A percentile compares a stretch with the other conserved stretches of the same genome.
Conservation (phyloP, 2,113 vertebrate species). For the Phylloscopus trochiloides region DNA sequence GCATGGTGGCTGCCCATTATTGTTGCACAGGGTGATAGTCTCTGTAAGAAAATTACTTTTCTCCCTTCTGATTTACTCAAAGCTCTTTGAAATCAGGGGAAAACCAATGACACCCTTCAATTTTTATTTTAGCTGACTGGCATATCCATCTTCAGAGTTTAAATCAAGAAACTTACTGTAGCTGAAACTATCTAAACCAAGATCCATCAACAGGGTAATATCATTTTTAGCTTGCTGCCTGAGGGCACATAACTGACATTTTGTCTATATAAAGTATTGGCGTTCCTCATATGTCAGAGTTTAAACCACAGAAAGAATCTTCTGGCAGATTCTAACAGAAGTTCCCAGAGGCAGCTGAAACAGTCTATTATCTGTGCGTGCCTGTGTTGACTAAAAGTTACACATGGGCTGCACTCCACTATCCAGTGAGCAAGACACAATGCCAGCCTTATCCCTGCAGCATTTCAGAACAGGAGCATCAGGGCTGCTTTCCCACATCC, state of each 20-base stretch:
- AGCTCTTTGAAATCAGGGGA: not conserved
- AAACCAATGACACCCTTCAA: not conserved
- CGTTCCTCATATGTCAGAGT: conserved; percentile 71
- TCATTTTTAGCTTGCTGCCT: conserved; percentile 51
- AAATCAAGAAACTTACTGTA: conserved; percentile 32
- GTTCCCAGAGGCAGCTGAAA: conserved; percentile 60
- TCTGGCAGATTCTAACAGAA: conserved; percentile 64
- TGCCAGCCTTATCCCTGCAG: conserved; percentile 7
- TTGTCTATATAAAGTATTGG: conserved; percentile 66
- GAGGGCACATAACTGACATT: conserved; percentile 68
- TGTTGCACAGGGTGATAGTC: not conserved
- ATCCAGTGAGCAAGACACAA: conserved; percentile 19
- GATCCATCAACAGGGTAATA: conserved; percentile 48
- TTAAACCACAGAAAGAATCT: conserved; percentile 72
- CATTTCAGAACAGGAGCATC: not conserved
- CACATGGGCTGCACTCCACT: conserved; percentile 23
- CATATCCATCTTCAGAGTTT: not conserved
- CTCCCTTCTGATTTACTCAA: not conserved
- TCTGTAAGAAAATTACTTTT: not conserved
- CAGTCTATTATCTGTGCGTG: conserved; percentile 44
- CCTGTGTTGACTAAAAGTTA: conserved; percentile 51
- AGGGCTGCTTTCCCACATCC: not conserved
- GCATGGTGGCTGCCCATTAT: not conserved
- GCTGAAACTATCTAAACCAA: conserved; percentile 21
- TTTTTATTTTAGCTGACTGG: not conserved